phyloP scores from a whole-genome alignment of 2,113 vertebrate species.

The Tenrec ecaudatus region DNA sequence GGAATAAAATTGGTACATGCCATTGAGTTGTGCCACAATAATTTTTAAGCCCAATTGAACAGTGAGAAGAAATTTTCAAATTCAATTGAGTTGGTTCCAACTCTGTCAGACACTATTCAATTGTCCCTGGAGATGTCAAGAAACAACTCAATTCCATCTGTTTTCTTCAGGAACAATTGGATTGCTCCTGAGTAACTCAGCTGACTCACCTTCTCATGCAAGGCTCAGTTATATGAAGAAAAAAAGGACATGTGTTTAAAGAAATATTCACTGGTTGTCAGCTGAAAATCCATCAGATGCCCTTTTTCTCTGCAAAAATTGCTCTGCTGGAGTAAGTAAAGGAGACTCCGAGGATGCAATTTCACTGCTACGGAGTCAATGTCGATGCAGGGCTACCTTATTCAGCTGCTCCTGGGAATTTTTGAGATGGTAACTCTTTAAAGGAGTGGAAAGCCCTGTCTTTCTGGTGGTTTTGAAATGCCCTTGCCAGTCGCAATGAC shows the following conservation, averaged over 20 bases:
- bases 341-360: not conserved
- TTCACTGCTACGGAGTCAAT: no score
- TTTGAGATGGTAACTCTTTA: no score
- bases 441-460: no score
- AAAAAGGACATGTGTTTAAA: constrained; percentile 35
- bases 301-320: not conserved
- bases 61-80: constrained; percentile 63
- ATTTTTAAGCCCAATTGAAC: constrained; percentile 57
- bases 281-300: constrained; percentile 41
- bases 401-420: no score
- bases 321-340: not conserved
- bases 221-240: not conserved
- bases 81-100: not conserved
- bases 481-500: no score
- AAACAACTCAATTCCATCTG: constrained; percentile 16
- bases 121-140: constrained; percentile 59
- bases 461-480: no score
- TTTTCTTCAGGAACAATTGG: constrained; percentile 62
- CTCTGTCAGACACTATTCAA: constrained; percentile 55
- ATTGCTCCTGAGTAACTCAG: constrained; percentile 45
- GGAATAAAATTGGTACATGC: constrained; percentile 21
- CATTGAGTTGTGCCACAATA: constrained; percentile 27
- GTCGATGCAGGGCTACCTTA: no score
- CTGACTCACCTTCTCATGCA: constrained; percentile 26
- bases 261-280: not conserved